Evolutionary conservation across 2,797 vertebrate genomes (phyloP).

Genomic region (Cynodonichthys magdalenae): DNA sequence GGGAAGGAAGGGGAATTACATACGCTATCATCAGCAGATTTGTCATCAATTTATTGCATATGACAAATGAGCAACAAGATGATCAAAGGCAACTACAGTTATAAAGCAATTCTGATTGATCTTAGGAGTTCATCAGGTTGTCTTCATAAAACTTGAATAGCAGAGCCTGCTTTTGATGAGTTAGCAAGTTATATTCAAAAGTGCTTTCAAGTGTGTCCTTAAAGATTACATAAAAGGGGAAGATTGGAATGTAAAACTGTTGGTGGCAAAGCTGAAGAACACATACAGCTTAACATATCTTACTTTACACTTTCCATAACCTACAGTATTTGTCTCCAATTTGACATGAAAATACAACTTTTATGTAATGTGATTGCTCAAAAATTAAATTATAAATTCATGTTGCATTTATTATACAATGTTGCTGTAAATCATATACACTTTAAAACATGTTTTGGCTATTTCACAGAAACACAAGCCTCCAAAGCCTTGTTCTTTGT

Average conservation of each 20-base stretch:
- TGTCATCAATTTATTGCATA: slow-evolving; percentile 26
- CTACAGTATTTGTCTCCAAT: too few species aligned
- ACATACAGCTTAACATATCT: not conserved
- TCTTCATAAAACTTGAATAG: slow-evolving; percentile 13
- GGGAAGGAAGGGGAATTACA: slow-evolving; percentile 7
- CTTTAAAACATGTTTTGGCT: too few species aligned
- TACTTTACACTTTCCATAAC: not conserved
- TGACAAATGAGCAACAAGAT: slow-evolving; percentile 16
- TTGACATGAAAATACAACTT: not conserved
- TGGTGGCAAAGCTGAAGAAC: not conserved
- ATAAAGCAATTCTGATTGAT: slow-evolving; percentile 16
- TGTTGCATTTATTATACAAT: too few species aligned
- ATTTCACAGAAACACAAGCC: too few species aligned
- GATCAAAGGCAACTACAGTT: slow-evolving; percentile 26
- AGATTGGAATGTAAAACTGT: not conserved
- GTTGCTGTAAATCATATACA: not conserved
- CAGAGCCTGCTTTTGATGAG: not conserved
- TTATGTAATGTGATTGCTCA: not conserved
- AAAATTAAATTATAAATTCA: not conserved
- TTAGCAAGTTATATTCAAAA: not conserved
- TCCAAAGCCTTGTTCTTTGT: slow-evolving; percentile 8
- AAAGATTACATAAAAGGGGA: not conserved
- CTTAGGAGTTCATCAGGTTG: slow-evolving; percentile 6
- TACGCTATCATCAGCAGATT: slow-evolving; percentile 42
- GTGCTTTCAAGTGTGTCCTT: not conserved